Conservation (phyloP, 2,113 vertebrate species). For the Panthera uncia region DNA sequence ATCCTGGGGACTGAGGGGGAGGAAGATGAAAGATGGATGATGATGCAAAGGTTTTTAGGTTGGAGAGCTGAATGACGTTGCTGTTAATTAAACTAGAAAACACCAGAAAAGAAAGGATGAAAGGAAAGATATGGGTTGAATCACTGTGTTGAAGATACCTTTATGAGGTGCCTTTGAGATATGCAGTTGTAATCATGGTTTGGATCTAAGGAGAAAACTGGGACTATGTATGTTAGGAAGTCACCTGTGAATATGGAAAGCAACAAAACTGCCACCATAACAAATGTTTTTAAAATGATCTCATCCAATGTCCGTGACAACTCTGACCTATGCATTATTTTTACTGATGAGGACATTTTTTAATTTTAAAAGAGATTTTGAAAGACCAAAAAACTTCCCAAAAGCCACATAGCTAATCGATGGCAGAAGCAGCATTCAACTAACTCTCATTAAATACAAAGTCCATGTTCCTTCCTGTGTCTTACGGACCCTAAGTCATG, state of each 20-base stretch:
- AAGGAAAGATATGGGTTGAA: neutral
- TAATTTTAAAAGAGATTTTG: neutral
- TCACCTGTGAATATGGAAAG: constrained; percentile 31
- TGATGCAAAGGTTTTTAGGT: neutral
- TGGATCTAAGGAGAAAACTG: neutral
- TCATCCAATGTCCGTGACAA: neutral
- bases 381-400: constrained; percentile 6
- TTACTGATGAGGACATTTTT: constrained; percentile 11
- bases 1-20: neutral
- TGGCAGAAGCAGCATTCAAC: neutral
- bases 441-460: constrained; percentile 17
- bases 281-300: constrained; percentile 39
- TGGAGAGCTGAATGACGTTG: neutral
- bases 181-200: neutral
- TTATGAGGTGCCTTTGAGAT: neutral
- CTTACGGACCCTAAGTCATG: neutral
- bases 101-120: neutral
- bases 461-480: neutral
- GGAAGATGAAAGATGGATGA: neutral
- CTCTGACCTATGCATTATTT: neutral
- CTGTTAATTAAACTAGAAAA: constrained; percentile 53
- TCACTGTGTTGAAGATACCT: neutral
- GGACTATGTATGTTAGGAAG: neutral
- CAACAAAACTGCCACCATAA: constrained; percentile 13
- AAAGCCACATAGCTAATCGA: neutral